phyloP scores from a whole-genome alignment of 2,888 invertebrate species.

The Cryptus armator region DNA sequence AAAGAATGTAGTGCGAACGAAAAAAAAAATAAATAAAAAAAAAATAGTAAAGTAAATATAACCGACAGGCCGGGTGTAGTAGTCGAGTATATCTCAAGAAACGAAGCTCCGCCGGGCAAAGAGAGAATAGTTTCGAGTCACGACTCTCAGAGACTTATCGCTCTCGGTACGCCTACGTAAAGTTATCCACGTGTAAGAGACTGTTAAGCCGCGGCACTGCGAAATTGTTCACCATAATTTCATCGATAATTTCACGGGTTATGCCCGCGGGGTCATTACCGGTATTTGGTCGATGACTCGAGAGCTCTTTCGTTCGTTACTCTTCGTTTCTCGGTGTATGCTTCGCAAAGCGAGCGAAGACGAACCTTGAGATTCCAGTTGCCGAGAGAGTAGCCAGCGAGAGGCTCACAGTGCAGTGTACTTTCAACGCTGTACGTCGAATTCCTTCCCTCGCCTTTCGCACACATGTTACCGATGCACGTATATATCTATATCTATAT shows the following conservation, averaged over 20 bases:
- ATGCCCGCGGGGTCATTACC: constrained; percentile 58
- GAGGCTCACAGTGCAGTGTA: constrained; percentile 1
- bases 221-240: constrained; percentile 72
- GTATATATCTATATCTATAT: background rate
- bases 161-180: constrained; percentile 71
- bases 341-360: background rate
- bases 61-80: constrained; percentile 45
- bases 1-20: background rate
- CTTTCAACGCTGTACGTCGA: constrained; percentile 32
- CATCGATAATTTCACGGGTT: constrained; percentile 72
- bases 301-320: constrained; percentile 7
- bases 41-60: background rate
- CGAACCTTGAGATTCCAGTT: constrained; percentile 34
- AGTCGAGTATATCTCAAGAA: constrained; percentile 64
- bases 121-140: constrained; percentile 65
- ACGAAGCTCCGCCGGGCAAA: constrained; percentile 37
- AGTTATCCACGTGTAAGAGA: constrained; percentile 9
- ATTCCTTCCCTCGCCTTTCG: constrained; percentile 12
- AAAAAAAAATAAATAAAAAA: background rate
- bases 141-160: constrained; percentile 72
- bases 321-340: constrained; percentile 10
- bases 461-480: constrained; percentile 13
- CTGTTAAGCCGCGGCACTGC: constrained; percentile 44
- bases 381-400: background rate
- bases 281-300: constrained; percentile 52